Evolutionary conservation across 2,797 vertebrate species (phyloP).

Genomic region (Clarias platycephalus): DNA sequence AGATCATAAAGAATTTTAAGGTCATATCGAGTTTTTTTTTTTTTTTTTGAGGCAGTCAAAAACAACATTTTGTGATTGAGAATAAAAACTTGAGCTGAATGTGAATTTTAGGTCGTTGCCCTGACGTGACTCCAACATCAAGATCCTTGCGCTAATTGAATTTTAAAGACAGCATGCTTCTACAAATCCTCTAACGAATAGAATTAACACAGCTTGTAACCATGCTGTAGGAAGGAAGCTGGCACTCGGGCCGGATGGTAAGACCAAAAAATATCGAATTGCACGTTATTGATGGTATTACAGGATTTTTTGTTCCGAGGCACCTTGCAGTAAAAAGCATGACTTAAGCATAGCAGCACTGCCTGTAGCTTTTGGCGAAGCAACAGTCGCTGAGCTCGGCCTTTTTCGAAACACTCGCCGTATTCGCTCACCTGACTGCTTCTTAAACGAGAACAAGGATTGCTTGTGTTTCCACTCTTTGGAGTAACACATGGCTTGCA

Average conservation of each 20-base stretch:
- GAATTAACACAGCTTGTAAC: background rate
- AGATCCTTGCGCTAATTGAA: conserved; percentile 67
- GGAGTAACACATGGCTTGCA: background rate
- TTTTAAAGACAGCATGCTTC: conserved; percentile 70
- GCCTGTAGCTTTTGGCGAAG: background rate
- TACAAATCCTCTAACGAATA: background rate
- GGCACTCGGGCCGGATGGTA: too few species aligned
- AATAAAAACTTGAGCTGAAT: conserved; percentile 28
- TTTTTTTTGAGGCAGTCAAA: background rate
- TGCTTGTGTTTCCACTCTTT: background rate
- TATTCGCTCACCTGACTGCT: background rate
- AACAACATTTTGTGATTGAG: background rate
- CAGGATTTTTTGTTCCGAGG: background rate
- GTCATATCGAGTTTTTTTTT: background rate
- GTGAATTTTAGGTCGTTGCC: conserved; percentile 38
- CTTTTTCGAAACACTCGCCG: background rate
- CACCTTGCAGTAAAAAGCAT: background rate
- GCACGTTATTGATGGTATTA: background rate
- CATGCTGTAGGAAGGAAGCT: background rate
- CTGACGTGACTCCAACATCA: conserved; percentile 56
- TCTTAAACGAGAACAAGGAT: conserved; percentile 5
- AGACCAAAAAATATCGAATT: background rate
- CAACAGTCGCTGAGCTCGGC: background rate
- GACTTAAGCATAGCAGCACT: background rate
- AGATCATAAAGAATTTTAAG: background rate